Evolutionary conservation across 2,113 vertebrate species (phyloP).

Genomic region (Neoarius graeffei): DNA sequence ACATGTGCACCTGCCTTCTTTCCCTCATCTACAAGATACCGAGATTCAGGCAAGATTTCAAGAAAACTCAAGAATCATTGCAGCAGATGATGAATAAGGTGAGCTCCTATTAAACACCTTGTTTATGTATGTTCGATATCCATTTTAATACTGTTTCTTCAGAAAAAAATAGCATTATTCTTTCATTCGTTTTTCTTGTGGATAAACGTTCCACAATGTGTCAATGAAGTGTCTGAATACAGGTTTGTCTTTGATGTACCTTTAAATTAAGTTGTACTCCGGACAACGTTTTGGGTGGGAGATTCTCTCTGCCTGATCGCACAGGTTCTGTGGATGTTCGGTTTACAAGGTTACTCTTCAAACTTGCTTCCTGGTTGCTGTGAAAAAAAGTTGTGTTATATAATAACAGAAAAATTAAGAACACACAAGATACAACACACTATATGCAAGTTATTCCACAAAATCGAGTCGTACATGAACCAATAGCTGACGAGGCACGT

Average conservation of each 20-base stretch:
- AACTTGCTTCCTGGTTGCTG: slow-evolving; percentile 62
- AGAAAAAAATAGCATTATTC: neutral
- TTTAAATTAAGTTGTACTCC: slow-evolving; percentile 66
- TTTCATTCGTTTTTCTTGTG: neutral
- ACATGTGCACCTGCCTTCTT: neutral
- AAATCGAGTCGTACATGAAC: too few species aligned
- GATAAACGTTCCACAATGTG: neutral
- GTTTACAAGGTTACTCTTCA: slow-evolving; percentile 62
- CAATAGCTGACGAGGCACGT: too few species aligned
- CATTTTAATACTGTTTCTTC: neutral
- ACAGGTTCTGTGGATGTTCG: slow-evolving; percentile 59
- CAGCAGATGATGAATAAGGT: neutral
- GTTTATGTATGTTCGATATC: too few species aligned
- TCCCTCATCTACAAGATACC: neutral
- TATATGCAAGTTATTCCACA: too few species aligned
- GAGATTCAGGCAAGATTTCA: neutral
- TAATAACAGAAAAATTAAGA: neutral
- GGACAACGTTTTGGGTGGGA: slow-evolving; percentile 53
- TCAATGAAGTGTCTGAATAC: neutral
- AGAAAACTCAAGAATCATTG: slow-evolving; percentile 15
- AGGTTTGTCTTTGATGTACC: slow-evolving; percentile 54
- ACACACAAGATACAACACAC: neutral
- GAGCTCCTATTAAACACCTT: neutral
- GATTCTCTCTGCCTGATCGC: slow-evolving; percentile 60
- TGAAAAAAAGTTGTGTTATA: slow-evolving; percentile 7